Base-by-base conservation (phyloP, 2,888 invertebrate genomes). In the Caenorhabditis uteleia region DNA sequence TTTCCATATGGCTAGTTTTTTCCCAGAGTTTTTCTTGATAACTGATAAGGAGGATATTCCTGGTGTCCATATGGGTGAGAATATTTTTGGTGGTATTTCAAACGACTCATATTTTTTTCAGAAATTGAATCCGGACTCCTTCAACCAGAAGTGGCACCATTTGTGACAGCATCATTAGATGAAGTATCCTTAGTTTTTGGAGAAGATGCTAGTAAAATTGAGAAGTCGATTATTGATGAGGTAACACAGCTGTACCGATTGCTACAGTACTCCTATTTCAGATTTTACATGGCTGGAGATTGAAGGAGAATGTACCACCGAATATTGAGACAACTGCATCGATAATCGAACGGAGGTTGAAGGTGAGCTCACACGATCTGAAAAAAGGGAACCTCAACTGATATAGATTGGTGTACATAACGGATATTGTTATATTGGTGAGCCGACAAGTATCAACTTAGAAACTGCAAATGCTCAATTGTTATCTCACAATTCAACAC, bases 401-500 rank as follows among this genome's bases (percentile, higher is more conserved):
- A n/a, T n/a, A n/a, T n/a, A n/a, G 85, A 82, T 87, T 55, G 86
- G 86, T 34, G 82, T 86, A 10, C 86, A 86, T 75, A 86, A 87
- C 78, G 86, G 86, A 5, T 85, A 84, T 81, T 79, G 82, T 8
- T 86, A 84, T 73, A 74, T 85, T 5, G 83, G 84, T 26, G 85
- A 86, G 47, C 86, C 86, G 7, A 79, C 84, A 48, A 80, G 82
- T 2, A 81, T 85, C 21, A 82, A 84, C 47, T 70, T 86, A 12
- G 21, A 12, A 3, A 7, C 26, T 16, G 49, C 42, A 5, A 31
- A 50, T 39, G 16, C 26, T 14, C 40, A 40, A n/a, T 20, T 50
- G 14, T 14, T 50, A 8, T 29, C 40, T 6, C 27, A 38, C 16
- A 50, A 26, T 21, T 50, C 50, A 12, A 25, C n/a, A 3, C 7